phyloP scores from a whole-genome alignment of 2,113 vertebrate genomes.

The Grallaria varia region DNA sequence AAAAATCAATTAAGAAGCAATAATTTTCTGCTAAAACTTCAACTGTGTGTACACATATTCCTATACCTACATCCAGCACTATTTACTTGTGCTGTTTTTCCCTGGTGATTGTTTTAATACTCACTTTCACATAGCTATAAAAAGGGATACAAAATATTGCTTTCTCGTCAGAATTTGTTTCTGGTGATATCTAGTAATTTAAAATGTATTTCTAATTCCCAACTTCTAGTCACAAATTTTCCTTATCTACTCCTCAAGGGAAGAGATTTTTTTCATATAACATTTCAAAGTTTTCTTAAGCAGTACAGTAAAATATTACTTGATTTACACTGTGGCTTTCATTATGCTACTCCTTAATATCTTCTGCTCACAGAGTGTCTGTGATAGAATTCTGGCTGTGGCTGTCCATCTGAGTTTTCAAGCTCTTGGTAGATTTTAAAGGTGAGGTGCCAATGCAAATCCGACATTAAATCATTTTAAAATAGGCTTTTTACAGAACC shows the following conservation, averaged over 20 bases:
- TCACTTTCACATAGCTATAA: background rate
- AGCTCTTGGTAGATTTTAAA: constrained; percentile 1
- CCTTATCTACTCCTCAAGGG: background rate
- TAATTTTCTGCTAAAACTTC: background rate
- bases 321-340: background rate
- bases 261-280: background rate
- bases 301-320: background rate
- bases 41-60: background rate
- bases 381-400: background rate
- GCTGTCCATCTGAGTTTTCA: background rate
- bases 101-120: background rate
- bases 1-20: background rate
- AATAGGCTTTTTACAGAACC: background rate
- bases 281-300: constrained; percentile 12
- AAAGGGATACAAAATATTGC: background rate
- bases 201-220: background rate
- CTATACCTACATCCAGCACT: background rate
- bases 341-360: background rate
- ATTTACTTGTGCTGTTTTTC: background rate
- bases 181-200: background rate
- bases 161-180: background rate
- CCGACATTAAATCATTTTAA: background rate
- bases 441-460: background rate
- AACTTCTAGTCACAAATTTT: background rate
- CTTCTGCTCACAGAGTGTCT: background rate